Evolutionary conservation across 2,113 vertebrate species (phyloP).

Genomic region (Lepidothrix coronata): DNA sequence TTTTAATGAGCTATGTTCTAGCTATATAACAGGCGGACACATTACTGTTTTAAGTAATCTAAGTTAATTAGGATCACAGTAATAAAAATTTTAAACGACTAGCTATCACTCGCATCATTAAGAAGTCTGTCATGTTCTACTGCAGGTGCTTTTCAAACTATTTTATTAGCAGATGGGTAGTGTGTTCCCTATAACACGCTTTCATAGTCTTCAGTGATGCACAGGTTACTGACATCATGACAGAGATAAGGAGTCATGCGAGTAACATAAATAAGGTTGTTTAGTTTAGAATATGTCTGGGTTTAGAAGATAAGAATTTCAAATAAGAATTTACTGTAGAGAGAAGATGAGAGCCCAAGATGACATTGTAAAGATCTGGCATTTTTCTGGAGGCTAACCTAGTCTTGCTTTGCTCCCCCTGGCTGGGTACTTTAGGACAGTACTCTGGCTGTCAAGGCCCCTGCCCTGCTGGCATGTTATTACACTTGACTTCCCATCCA

Average conservation of each 20-base stretch:
- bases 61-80: not conserved
- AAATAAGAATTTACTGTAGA: not conserved
- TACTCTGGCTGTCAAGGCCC: not conserved
- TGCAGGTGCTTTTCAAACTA: not conserved
- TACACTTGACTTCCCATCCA: not conserved
- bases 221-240: not conserved
- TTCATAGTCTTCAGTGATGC: not conserved
- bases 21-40: not conserved
- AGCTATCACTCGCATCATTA: not conserved
- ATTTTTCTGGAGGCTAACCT: not conserved
- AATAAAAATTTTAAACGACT: not conserved
- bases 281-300: not conserved
- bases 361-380: not conserved
- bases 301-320: not conserved
- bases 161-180: not conserved
- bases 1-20: not conserved
- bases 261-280: not conserved
- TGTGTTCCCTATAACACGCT: not conserved
- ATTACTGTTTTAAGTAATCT: not conserved
- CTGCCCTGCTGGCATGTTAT: not conserved
- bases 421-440: not conserved
- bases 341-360: not conserved
- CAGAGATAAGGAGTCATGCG: not conserved
- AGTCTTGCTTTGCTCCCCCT: not conserved
- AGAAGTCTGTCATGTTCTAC: not conserved